Evolutionary conservation across 2,797 vertebrate species (phyloP).

Genomic region (Myripristis jacobus): DNA sequence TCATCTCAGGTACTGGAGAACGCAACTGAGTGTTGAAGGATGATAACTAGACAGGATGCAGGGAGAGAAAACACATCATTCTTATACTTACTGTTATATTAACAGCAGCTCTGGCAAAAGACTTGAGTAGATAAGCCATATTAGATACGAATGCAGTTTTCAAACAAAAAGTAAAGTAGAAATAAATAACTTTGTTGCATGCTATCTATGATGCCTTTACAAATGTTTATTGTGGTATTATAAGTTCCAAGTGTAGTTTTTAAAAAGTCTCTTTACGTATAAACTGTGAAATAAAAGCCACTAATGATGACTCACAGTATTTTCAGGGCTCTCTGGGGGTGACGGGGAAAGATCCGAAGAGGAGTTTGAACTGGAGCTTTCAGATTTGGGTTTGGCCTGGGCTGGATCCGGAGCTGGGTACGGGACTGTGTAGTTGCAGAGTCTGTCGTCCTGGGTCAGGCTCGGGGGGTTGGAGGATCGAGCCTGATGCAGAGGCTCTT

Average conservation of each 20-base stretch:
- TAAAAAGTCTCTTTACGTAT: background rate
- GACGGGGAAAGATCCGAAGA: slow-evolving; percentile 75
- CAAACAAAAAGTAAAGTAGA: background rate
- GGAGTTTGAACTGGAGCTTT: slow-evolving; percentile 60
- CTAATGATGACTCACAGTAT: slow-evolving; percentile 75
- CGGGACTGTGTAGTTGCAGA: slow-evolving; percentile 29
- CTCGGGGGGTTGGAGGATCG: slow-evolving; percentile 25
- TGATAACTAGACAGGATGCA: slow-evolving; percentile 71
- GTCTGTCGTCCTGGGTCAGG: slow-evolving; percentile 35
- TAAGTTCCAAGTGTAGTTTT: no score
- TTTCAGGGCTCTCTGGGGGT: slow-evolving; percentile 76
- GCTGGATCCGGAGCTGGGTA: slow-evolving; percentile 44
- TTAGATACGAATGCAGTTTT: background rate
- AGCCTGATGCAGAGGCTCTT: slow-evolving; percentile 44
- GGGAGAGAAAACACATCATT: slow-evolving; percentile 21
- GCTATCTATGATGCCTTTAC: no score
- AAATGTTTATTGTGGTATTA: no score
- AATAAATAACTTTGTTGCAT: no score
- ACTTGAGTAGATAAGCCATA: background rate
- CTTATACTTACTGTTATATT: background rate
- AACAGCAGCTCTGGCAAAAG: slow-evolving; percentile 13
- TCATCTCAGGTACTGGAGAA: slow-evolving; percentile 53
- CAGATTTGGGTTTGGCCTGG: slow-evolving; percentile 34
- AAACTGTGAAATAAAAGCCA: background rate
- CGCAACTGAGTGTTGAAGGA: slow-evolving; percentile 72